Conservation (phyloP, 1,140 invertebrate species). For the Zaprionus ornatus region DNA sequence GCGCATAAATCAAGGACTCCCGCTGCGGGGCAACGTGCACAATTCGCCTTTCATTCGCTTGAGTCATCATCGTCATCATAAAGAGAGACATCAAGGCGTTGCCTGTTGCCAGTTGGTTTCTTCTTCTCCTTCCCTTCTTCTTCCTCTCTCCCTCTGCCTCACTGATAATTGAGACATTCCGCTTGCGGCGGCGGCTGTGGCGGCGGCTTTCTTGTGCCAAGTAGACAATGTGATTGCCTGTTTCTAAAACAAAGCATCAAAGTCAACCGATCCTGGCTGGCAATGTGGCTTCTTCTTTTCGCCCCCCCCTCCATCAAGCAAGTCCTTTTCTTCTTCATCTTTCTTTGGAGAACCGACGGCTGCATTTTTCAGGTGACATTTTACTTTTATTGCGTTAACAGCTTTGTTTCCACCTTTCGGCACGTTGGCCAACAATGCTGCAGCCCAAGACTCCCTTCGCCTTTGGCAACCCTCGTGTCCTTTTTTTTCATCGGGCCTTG, state of each 20-base stretch:
- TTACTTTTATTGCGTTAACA: constrained; percentile 6
- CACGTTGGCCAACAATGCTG: neutral
- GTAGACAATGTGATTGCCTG: neutral
- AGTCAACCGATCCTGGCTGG: neutral
- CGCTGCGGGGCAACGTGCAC: constrained; percentile 4
- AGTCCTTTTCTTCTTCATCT: neutral
- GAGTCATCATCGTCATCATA: neutral
- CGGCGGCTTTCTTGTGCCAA: neutral
- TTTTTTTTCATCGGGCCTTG: neutral
- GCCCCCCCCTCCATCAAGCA: no score
- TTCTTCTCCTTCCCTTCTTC: neutral
- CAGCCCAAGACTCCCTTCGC: neutral
- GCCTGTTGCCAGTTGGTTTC: neutral
- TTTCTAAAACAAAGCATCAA: constrained; percentile 10
- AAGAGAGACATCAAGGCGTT: constrained; percentile 4
- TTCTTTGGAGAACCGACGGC: neutral
- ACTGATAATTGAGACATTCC: constrained; percentile 6
- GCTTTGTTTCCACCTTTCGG: constrained; percentile 7
- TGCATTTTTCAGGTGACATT: constrained; percentile 9
- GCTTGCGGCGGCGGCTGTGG: constrained; percentile 3
- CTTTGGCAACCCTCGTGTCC: neutral
- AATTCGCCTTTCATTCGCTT: constrained; percentile 5
- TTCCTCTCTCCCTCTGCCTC: neutral
- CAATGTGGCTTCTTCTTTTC: constrained; percentile 13
- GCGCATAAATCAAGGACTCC: constrained; percentile 6